Base-by-base conservation (phyloP, 2,888 invertebrate species). In the Stenchaetothrips biformis region DNA sequence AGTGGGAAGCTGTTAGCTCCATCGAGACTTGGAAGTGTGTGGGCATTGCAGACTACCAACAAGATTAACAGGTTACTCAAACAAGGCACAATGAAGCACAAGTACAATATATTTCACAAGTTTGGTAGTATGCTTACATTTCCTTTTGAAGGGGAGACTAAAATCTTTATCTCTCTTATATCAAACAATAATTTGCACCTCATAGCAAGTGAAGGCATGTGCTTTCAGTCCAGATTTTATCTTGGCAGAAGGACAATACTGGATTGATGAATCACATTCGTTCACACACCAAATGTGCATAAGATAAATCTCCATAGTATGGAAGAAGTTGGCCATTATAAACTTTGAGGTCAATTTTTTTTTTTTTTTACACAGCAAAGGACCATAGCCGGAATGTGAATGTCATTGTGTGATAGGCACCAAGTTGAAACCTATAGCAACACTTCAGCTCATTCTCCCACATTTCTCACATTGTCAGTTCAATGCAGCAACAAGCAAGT, bases 71-170 rank as follows among this genome's bases (percentile, higher is more conserved):
- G 67, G 67, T 74, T 21, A 74, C 2, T 74, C 25, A 79, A 79
- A 83, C 82, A 83, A 83, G 83, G 82, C 82, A 84, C 84, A 82
- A 84, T 87, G 86, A 88, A 88, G 88, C 88, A 88, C 87, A 88
- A 86, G 87, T 87, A 88, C 87, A 88, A 86, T 87, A 87, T 87
- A 87, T 87, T 88, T 87, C 87, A 87, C 87, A 87, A 86, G 85
- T 86, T 85, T 85, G 86, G 86, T 86, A 87, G 87, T 87, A 87
- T 87, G 87, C 87, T 87, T 87, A 88, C 87, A 87, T 86, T 74
- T 74, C 67, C 67, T 74, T 74, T 25, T 21, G 67, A 74, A 74
- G 67, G 37, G 67, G 67, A 74, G 67, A 74, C 25, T 74, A 74
- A 74, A 74, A 67, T 67, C 25, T 74, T 74, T 74, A 25, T 21